A percentile compares a stretch with the other conserved stretches of the same genome.
phyloP scores from a whole-genome alignment of 2,113 vertebrate species.

The Dasyurus viverrinus region DNA sequence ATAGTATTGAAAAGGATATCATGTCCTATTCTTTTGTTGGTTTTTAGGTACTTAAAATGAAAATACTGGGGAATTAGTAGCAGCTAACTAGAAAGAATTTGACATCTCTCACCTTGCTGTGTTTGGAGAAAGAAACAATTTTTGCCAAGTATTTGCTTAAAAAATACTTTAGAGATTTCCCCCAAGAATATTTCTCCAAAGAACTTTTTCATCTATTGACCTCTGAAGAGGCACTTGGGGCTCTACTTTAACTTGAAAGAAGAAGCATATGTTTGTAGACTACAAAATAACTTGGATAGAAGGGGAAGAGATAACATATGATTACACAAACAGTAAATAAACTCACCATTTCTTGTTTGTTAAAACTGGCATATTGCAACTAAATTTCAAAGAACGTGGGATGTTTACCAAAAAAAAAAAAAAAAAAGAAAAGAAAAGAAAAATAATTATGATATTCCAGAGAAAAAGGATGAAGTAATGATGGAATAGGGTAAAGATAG shows the following conservation, averaged over 20 bases:
- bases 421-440: background rate
- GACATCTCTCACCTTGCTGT: slow-evolving; percentile 21
- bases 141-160: slow-evolving; percentile 50
- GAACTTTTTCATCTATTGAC: slow-evolving; percentile 52
- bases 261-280: slow-evolving; percentile 7
- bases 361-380: slow-evolving; percentile 53
- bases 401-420: slow-evolving; percentile 22
- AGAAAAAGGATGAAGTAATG: slow-evolving; percentile 36
- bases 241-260: slow-evolving; percentile 47
- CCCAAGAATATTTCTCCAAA: slow-evolving; percentile 57
- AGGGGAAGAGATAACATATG: slow-evolving; percentile 11
- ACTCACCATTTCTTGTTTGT: slow-evolving; percentile 30
- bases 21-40: slow-evolving; percentile 3
- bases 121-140: slow-evolving; percentile 42
- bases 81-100: slow-evolving; percentile 15
- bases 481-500: slow-evolving; percentile 10
- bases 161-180: slow-evolving; percentile 22
- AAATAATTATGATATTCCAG: slow-evolving; percentile 36
- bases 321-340: slow-evolving; percentile 38
- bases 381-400: slow-evolving; percentile 38
- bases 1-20: background rate
- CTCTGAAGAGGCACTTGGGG: slow-evolving; percentile 46
- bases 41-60: slow-evolving; percentile 28
- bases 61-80: slow-evolving; percentile 8
- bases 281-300: background rate